Percentiles rank a stretch among this genome's conserved stretches.
Conservation (phyloP, 2,888 invertebrate genomes). For the Thecophora atra region DNA sequence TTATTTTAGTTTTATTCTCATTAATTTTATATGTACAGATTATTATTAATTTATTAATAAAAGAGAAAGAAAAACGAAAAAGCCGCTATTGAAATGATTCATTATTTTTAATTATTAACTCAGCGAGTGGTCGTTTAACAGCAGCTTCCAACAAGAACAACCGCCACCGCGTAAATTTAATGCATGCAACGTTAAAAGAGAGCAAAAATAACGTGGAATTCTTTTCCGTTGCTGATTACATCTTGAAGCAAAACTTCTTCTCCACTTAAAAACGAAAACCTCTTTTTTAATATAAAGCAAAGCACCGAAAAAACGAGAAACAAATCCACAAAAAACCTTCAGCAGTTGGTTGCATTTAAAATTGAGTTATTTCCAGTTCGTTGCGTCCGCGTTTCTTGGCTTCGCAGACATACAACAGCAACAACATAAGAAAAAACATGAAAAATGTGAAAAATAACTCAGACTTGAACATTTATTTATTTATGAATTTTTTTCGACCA, state of each 20-base stretch:
- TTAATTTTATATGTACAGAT: background rate
- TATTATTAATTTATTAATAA: background rate
- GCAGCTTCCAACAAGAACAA: background rate
- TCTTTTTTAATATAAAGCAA: background rate
- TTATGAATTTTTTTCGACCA: background rate
- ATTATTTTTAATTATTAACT: slow-evolving; percentile 38
- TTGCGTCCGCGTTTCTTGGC: background rate
- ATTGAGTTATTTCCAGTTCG: slow-evolving; percentile 34
- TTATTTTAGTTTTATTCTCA: no score
- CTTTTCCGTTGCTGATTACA: background rate
- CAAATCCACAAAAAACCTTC: no score
- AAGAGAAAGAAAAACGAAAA: background rate
- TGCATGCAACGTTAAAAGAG: background rate
- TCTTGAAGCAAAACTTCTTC: background rate
- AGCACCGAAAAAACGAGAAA: background rate
- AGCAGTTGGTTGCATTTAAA: slow-evolving; percentile 18
- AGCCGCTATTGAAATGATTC: slow-evolving; percentile 34
- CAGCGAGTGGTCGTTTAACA: slow-evolving; percentile 32
- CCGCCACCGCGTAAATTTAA: background rate
- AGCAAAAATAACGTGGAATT: background rate
- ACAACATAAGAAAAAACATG: background rate
- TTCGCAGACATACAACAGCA: background rate
- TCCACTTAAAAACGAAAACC: slow-evolving; percentile 10
- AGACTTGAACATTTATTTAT: slow-evolving; percentile 11
- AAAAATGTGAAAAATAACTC: slow-evolving; percentile 11